These are phyloP conservation scores for Noctua janthe DNA, from an alignment of 2,888 invertebrate species.

Conservation along the genomic window DNA sequence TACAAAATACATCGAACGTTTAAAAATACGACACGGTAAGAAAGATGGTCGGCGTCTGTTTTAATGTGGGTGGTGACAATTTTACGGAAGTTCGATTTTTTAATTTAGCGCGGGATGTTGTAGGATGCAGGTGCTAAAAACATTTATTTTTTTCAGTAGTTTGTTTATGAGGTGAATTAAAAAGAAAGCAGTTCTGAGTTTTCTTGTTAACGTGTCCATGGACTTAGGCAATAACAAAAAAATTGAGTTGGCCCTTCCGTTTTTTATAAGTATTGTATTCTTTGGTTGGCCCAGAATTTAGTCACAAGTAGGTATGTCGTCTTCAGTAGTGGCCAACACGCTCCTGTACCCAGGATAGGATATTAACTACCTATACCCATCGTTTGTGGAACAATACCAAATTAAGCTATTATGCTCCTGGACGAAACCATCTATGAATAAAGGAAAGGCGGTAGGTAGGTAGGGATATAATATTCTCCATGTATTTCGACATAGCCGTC, in stretches of 20 bases:
- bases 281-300: neutral
- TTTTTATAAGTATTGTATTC: too few species aligned
- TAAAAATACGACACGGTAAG: constrained; percentile 55
- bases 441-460: too few species aligned
- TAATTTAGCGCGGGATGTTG: neutral
- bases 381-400: too few species aligned
- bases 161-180: neutral
- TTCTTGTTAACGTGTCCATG: neutral
- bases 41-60: constrained; percentile 44
- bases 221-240: too few species aligned
- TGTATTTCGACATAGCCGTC: too few species aligned
- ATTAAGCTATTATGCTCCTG: too few species aligned
- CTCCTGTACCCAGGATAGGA: neutral
- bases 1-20: constrained; percentile 68
- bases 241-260: neutral
- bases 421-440: too few species aligned
- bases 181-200: neutral
- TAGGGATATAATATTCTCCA: too few species aligned
- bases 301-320: neutral
- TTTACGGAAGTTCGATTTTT: constrained; percentile 35
- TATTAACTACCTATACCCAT: neutral
- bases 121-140: neutral
- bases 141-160: neutral
- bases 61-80: constrained; percentile 43
- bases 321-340: neutral